Percentiles rank a stretch among this genome's conserved stretches.
phyloP scores from a whole-genome alignment of 2,797 vertebrate species.

The Danio choprae region DNA sequence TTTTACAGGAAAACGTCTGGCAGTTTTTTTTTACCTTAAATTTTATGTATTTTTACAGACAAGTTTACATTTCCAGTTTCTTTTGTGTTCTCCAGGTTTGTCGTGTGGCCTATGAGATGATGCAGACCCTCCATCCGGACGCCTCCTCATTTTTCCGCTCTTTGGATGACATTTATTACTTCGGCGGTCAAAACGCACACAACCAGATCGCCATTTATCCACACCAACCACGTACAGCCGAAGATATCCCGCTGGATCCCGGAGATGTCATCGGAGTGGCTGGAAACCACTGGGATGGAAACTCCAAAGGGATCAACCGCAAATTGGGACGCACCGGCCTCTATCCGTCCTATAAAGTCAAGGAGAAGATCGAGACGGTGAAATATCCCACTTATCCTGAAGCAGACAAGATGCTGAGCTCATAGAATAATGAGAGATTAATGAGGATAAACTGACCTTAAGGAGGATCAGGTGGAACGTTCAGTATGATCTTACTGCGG shows the following conservation, averaged over 20 bases:
- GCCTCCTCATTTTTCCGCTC: slow-evolving; percentile 96
- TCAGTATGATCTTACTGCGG: neutral
- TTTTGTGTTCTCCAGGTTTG: slow-evolving; percentile 86
- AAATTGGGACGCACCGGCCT: slow-evolving; percentile 95
- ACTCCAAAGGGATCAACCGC: slow-evolving; percentile 97
- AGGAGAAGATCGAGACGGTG: slow-evolving; percentile 96
- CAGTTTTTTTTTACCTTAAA: no score
- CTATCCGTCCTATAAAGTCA: slow-evolving; percentile 98
- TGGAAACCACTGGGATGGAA: slow-evolving; percentile 98
- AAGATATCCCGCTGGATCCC: slow-evolving; percentile 95
- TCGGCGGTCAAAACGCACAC: slow-evolving; percentile 97
- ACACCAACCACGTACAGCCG: slow-evolving; percentile 88
- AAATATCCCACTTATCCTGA: slow-evolving; percentile 96
- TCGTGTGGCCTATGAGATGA: slow-evolving; percentile 97
- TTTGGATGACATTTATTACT: slow-evolving; percentile 98
- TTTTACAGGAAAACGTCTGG: no score
- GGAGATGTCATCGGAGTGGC: slow-evolving; percentile 96
- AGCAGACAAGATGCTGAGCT: slow-evolving; percentile 87
- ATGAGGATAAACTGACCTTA: slow-evolving; percentile 2
- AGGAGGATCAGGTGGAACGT: neutral
- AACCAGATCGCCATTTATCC: slow-evolving; percentile 96
- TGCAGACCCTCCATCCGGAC: slow-evolving; percentile 97
- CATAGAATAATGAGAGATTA: slow-evolving; percentile 68
- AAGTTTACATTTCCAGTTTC: no score
- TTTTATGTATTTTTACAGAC: no score